Conservation (phyloP, 1,140 invertebrate species). For the Onthophagus taurus region DNA sequence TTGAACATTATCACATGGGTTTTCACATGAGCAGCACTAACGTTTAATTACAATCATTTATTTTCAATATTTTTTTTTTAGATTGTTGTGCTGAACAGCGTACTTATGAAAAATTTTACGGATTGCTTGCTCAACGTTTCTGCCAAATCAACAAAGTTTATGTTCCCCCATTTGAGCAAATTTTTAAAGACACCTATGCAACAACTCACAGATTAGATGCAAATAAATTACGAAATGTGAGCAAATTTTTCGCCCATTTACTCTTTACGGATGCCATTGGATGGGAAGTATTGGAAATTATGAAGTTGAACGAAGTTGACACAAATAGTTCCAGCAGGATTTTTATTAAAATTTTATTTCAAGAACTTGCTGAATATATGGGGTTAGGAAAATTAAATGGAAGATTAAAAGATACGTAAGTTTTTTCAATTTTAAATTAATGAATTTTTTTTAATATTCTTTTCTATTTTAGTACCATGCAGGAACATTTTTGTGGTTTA, state of each 20-base stretch:
- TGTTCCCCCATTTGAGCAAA: slow-evolving; percentile 86
- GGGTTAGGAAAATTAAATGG: slow-evolving; percentile 85
- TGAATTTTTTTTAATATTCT: slow-evolving; percentile 5
- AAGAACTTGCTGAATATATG: slow-evolving; percentile 95
- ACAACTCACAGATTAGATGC: slow-evolving; percentile 92
- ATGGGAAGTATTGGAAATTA: slow-evolving; percentile 80
- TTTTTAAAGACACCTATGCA: slow-evolving; percentile 91
- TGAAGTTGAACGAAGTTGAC: slow-evolving; percentile 92
- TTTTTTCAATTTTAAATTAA: slow-evolving; percentile 22
- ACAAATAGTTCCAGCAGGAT: slow-evolving; percentile 95
- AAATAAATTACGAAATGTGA: slow-evolving; percentile 94
- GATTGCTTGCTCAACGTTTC: slow-evolving; percentile 85
- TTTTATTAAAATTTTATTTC: slow-evolving; percentile 96
- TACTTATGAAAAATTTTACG: slow-evolving; percentile 98
- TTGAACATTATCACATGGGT: background rate
- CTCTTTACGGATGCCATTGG: slow-evolving; percentile 94
- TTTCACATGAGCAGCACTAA: too few relatives aligned
- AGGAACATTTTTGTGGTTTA: slow-evolving; percentile 80
- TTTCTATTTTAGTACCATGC: slow-evolving; percentile 57
- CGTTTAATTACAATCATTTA: background rate
- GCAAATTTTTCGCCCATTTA: slow-evolving; percentile 96
- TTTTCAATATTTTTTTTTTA: slow-evolving; percentile 36
- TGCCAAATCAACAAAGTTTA: slow-evolving; percentile 88
- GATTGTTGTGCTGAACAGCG: slow-evolving; percentile 98
- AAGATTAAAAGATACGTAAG: slow-evolving; percentile 77